Evolutionary conservation across 2,797 vertebrate genomes (phyloP).

Genomic region (Rhinogobio ventralis): DNA sequence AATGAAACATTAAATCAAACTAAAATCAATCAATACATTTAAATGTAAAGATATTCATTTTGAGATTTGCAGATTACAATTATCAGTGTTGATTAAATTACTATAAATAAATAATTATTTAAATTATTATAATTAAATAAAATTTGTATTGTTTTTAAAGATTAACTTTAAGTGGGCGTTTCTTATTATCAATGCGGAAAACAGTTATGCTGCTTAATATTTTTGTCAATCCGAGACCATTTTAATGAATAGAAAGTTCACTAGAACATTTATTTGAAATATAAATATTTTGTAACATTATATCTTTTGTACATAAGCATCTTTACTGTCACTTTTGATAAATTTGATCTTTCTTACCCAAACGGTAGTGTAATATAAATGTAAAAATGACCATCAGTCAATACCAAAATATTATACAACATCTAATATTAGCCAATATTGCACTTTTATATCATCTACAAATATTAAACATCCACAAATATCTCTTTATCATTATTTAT

Average conservation of each 20-base stretch:
- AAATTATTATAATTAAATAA: not conserved
- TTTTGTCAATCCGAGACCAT: not conserved
- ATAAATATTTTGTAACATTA: not conserved
- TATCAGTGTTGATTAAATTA: not conserved
- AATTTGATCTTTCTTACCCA: not conserved
- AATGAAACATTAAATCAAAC: not conserved
- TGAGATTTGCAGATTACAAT: not conserved
- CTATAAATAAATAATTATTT: too few relatives aligned
- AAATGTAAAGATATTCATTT: not conserved
- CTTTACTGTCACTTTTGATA: not conserved
- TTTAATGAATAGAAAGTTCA: not conserved
- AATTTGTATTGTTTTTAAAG: not conserved
- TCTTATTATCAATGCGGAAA: not conserved
- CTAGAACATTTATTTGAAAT: not conserved
- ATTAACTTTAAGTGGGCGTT: not conserved
- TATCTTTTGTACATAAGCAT: not conserved
- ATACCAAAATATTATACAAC: not conserved
- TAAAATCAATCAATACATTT: not conserved
- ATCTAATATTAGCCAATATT: not conserved
- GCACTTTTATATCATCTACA: not conserved
- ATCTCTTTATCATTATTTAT: not conserved
- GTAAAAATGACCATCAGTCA: not conserved
- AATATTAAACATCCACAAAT: not conserved
- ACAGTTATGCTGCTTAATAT: not conserved
- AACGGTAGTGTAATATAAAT: not conserved